A percentile compares a stretch with the other conserved stretches of the same genome.
Evolutionary conservation across 2,113 vertebrate species (phyloP).

Genomic region (Eulemur rufifrons): DNA sequence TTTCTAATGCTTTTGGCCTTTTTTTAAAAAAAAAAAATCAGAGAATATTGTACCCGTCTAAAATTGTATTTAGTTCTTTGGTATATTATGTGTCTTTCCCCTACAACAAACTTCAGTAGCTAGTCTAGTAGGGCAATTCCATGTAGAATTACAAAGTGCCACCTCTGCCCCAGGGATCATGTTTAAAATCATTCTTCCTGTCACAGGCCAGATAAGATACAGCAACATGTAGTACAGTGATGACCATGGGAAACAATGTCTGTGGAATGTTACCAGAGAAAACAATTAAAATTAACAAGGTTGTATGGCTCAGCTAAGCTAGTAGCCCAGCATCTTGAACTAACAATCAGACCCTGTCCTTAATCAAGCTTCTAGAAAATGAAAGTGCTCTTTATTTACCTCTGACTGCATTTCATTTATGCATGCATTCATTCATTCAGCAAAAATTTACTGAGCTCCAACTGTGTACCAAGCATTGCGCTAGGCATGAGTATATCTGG

Average conservation of each 20-base stretch:
- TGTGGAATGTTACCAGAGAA: not conserved
- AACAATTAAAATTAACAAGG: slow-evolving; percentile 11
- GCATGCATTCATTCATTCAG: not conserved
- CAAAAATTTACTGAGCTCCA: not conserved
- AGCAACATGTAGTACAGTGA: not conserved
- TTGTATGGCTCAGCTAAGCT: not conserved
- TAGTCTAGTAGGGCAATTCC: not conserved
- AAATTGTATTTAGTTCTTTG: slow-evolving; percentile 25
- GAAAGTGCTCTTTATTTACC: not conserved
- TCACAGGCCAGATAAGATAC: not conserved
- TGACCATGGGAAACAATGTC: not conserved
- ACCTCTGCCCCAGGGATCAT: not conserved
- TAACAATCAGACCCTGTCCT: not conserved
- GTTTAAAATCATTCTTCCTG: slow-evolving; percentile 12
- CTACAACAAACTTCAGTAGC: not conserved
- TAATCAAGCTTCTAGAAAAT: not conserved
- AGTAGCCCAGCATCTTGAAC: not conserved
- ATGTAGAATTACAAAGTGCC: not conserved
- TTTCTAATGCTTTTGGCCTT: not conserved
- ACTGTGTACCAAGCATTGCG: not conserved
- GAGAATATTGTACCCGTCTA: not conserved
- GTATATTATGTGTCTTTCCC: not conserved
- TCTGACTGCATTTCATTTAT: not conserved
- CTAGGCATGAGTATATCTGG: not conserved
- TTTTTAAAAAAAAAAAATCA: not conserved